These are phyloP conservation scores for Kuschelorhynchus macadamiae DNA, from an alignment of 2,888 invertebrate species.

Conservation along the genomic window DNA sequence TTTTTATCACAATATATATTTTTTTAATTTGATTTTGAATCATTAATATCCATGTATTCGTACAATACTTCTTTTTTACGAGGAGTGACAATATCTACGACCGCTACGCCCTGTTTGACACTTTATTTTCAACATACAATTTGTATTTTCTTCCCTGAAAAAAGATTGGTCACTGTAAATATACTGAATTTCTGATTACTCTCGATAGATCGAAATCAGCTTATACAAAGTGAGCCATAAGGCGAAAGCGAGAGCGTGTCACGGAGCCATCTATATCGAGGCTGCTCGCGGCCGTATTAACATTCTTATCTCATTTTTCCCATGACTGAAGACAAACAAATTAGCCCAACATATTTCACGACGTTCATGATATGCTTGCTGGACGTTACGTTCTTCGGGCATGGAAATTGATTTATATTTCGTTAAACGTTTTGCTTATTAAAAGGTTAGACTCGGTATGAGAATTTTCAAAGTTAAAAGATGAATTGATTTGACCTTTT, in stretches of 20 bases:
- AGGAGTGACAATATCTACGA: too few relatives aligned
- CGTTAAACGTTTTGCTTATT: conserved; percentile 23
- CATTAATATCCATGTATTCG: too few relatives aligned
- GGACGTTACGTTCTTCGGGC: conserved; percentile 22
- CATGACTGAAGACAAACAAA: conserved; percentile 65
- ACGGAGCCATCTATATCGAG: conserved; percentile 60
- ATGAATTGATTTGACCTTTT: too few relatives aligned
- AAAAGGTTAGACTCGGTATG: conserved; percentile 10
- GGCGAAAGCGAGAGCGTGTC: conserved; percentile 55
- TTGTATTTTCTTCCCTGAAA: too few relatives aligned
- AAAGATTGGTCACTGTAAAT: too few relatives aligned
- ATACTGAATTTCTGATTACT: too few relatives aligned
- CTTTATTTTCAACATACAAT: too few relatives aligned
- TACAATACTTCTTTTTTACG: too few relatives aligned
- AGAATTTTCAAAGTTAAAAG: too few relatives aligned
- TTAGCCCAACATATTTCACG: conserved; percentile 64
- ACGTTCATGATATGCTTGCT: conserved; percentile 44
- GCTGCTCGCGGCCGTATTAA: conserved; percentile 57
- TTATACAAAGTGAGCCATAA: conserved; percentile 20
- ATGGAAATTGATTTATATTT: conserved; percentile 42
- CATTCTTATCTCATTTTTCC: conserved; percentile 62
- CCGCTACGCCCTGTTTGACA: too few relatives aligned
- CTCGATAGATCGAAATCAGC: conserved; percentile 10
- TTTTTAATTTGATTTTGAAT: too few relatives aligned
- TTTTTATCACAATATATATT: too few relatives aligned